phyloP scores from a whole-genome alignment of 2,888 invertebrate genomes.

The Ormyrus pomaceus region DNA sequence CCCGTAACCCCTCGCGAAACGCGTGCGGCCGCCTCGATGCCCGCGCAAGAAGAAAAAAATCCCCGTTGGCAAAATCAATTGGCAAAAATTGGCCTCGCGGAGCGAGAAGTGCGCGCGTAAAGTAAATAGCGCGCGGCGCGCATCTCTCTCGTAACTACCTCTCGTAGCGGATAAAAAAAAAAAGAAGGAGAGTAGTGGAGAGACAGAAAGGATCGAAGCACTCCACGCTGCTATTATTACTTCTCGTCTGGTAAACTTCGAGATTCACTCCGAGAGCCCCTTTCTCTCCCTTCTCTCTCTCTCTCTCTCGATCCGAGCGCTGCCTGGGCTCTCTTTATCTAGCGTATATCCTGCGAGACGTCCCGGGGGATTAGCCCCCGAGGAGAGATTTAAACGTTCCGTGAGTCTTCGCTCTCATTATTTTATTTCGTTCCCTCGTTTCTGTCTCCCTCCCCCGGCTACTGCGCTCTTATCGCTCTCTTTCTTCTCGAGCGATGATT shows the following conservation, averaged over 20 bases:
- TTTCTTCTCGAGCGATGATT: neutral
- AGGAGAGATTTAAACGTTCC: constrained; percentile 63
- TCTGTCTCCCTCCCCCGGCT: neutral
- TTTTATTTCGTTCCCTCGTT: constrained; percentile 33
- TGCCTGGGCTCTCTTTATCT: constrained; percentile 21
- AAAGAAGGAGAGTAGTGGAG: neutral
- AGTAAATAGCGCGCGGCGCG: constrained; percentile 7
- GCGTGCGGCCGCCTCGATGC: too few species aligned
- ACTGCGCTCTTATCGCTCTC: neutral
- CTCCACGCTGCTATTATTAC: constrained; percentile 61
- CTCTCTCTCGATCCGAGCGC: neutral
- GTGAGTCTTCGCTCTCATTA: constrained; percentile 45
- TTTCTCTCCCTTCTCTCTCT: constrained; percentile 43
- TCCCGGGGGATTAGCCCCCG: constrained; percentile 62
- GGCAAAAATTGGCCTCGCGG: constrained; percentile 25
- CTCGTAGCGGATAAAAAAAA: neutral
- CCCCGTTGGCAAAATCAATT: constrained; percentile 30
- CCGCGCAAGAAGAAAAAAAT: neutral
- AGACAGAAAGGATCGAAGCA: constrained; percentile 27
- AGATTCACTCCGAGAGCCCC: constrained; percentile 54
- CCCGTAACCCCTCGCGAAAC: too few species aligned
- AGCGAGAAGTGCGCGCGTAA: constrained; percentile 20
- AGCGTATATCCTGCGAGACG: constrained; percentile 38
- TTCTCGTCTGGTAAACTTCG: constrained; percentile 63
- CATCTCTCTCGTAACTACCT: too few species aligned